Evolutionary conservation across 2,797 vertebrate genomes (phyloP).

Genomic region (Todus mexicanus): DNA sequence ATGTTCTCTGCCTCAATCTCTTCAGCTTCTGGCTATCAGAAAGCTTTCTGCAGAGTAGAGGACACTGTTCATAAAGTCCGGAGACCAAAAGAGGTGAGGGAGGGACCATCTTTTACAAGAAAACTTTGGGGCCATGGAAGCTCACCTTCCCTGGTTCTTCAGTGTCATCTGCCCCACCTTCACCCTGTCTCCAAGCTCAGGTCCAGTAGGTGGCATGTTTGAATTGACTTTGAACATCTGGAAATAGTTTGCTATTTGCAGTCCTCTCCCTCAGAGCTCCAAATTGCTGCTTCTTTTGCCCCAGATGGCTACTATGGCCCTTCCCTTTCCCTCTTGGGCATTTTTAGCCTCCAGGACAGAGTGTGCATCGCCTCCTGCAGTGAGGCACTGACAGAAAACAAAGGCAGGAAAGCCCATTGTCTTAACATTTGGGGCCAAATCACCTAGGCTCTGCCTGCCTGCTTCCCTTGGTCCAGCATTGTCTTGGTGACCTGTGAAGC

Average conservation of each 20-base stretch:
- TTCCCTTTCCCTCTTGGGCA: not conserved
- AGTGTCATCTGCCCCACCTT: not conserved
- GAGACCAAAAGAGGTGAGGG: not conserved
- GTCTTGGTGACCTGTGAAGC: not conserved
- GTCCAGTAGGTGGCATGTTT: not conserved
- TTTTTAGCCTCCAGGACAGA: not conserved
- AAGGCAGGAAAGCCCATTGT: slow-evolving; percentile 3
- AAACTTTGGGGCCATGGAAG: not conserved
- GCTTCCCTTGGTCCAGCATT: not conserved
- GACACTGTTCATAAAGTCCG: not conserved
- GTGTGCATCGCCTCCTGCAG: not conserved
- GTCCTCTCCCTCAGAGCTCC: not conserved
- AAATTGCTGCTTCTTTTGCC: not conserved
- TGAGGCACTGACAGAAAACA: not conserved
- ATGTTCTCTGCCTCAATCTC: not conserved
- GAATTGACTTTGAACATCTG: not conserved
- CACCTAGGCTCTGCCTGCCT: not conserved
- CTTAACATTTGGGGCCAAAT: not conserved
- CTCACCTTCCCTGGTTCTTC: not conserved
- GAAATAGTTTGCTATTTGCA: not conserved
- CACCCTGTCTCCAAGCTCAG: not conserved
- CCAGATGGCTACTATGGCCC: not conserved
- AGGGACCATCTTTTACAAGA: not conserved
- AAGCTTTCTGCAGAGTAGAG: not conserved
- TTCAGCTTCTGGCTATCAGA: not conserved